Evolutionary conservation across 2,113 vertebrate genomes (phyloP), one percentile per base, ranked within the genome.

Genomic region (Tympanuchus pallidicinctus): DNA sequence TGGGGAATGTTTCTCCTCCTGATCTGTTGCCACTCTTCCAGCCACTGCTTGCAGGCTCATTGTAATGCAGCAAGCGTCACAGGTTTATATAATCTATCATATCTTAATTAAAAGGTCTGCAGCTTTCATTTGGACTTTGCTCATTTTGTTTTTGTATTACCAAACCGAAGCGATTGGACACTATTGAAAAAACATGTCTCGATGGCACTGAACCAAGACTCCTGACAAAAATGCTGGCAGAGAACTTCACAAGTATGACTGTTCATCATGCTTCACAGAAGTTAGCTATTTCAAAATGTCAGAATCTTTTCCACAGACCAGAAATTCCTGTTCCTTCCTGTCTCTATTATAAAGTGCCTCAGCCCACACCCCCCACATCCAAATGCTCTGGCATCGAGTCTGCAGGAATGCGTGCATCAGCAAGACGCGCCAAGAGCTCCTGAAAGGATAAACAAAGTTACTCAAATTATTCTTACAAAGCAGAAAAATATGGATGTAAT

Each of bases 71-170:
- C 1, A 7, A n/a, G 83, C 10, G 76, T 87, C 78, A 77, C 19
- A 21, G 52, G 61, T 81, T 94, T 81, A 28, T 86, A 60, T 57
- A 93, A 96, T 96, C 93, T 94, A 93, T 96, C 92, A 92, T 94
- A 95, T 96, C 96, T 96, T 96, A 96, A 96, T 96, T 96, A 95
- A 96, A 96, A 96, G 96, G 90, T 90, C 88, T n/a, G 93, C 86
- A 96, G 88, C 83, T 94, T 90, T 92, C 63, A 0, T 89, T 88
- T 95, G 90, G 96, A 95, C 93, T 90, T 96, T 92, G 88, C 52
- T 95, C 93, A 57, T 75, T 90, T 92, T 47, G 92, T 91, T 94
- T 96, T 79, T 85, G 91, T 10, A 8, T 86, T 85, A 92, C 87
- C 86, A 70, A 93, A 56, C 48, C 52, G 19, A 95, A 93, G 81